A percentile compares a stretch with the other conserved stretches of the same genome.
phyloP scores from a whole-genome alignment of 2,797 vertebrate species.

The Karalla daura region DNA sequence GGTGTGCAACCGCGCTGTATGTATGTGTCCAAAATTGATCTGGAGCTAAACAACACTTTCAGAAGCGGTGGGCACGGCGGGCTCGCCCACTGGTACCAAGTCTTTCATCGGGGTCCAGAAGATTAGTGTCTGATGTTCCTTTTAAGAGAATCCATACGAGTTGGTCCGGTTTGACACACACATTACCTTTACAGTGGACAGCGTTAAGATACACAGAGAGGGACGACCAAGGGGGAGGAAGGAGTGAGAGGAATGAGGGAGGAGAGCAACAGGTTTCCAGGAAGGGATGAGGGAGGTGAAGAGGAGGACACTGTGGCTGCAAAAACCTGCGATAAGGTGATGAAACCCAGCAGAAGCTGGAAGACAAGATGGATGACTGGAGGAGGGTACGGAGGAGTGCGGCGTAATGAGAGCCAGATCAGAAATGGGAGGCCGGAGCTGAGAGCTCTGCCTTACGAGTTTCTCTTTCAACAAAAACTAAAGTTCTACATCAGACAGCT shows the following conservation, averaged over 20 bases:
- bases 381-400: slow-evolving; percentile 4
- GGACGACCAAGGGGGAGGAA: slow-evolving; percentile 33
- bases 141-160: slow-evolving; percentile 15
- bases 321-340: slow-evolving; percentile 19
- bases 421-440: neutral
- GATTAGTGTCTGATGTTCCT: slow-evolving; percentile 43
- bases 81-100: slow-evolving; percentile 10
- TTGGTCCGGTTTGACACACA: slow-evolving; percentile 39
- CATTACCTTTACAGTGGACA: slow-evolving; percentile 40
- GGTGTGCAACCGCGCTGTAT: slow-evolving; percentile 9
- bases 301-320: neutral
- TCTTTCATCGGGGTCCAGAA: slow-evolving; percentile 19
- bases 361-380: neutral
- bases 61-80: slow-evolving; percentile 1
- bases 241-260: slow-evolving; percentile 55
- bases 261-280: slow-evolving; percentile 58
- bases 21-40: slow-evolving; percentile 8
- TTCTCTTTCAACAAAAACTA: slow-evolving; percentile 5
- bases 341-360: slow-evolving; percentile 14
- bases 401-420: slow-evolving; percentile 6
- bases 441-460: neutral
- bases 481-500: slow-evolving; percentile 15
- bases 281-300: slow-evolving; percentile 31
- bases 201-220: slow-evolving; percentile 46
- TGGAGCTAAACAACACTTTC: slow-evolving; percentile 12